Evolutionary conservation across 2,113 vertebrate genomes (phyloP).

Genomic region (Bubalus kerabau): DNA sequence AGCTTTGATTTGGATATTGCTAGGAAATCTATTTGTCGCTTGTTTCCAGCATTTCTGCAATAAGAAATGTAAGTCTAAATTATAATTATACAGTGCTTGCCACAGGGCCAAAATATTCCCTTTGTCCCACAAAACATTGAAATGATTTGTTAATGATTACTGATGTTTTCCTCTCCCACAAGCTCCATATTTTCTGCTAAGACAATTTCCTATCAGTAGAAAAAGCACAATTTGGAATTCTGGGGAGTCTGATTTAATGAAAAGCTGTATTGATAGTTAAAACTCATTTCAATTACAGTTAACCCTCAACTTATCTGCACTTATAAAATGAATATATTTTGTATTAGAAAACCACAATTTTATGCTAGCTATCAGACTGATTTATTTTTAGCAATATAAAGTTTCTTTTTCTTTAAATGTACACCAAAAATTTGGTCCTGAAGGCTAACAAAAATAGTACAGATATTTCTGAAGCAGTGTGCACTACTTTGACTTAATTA

Average conservation of each 20-base stretch:
- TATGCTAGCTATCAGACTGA: background rate
- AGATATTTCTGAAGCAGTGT: background rate
- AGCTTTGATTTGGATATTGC: background rate
- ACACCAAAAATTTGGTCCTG: background rate
- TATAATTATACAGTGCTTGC: background rate
- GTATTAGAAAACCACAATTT: conserved; percentile 3
- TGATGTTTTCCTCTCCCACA: background rate
- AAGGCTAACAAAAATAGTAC: background rate
- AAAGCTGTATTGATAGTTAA: conserved; percentile 22
- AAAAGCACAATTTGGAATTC: background rate
- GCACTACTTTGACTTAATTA: background rate
- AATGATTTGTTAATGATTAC: background rate
- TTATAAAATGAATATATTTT: conserved; percentile 7
- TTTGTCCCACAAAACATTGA: background rate
- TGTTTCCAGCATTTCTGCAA: background rate
- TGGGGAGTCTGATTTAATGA: conserved; percentile 19
- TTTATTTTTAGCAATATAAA: background rate
- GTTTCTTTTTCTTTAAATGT: conserved; percentile 18
- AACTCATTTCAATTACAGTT: conserved; percentile 3
- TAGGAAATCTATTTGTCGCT: background rate
- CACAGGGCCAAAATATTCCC: background rate
- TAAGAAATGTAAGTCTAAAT: background rate
- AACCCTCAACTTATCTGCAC: background rate
- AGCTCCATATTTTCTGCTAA: background rate
- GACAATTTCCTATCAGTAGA: background rate